phyloP scores from a whole-genome alignment of 2,888 invertebrate species.

The Eristalis pertinax region DNA sequence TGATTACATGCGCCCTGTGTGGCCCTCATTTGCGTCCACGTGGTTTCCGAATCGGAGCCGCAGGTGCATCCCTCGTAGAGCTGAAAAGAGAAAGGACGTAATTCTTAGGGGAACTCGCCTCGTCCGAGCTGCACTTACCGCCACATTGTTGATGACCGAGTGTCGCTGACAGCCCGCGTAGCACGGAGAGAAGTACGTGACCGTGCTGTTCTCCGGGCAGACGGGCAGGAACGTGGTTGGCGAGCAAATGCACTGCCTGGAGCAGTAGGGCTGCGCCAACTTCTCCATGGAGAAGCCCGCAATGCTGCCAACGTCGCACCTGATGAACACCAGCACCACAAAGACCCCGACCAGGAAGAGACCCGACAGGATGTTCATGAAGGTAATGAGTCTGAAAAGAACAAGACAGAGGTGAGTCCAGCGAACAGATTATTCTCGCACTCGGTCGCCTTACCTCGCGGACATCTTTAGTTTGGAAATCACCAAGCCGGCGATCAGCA shows the following conservation, averaged over 20 bases:
- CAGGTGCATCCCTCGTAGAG: slow-evolving; percentile 83
- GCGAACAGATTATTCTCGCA: neutral
- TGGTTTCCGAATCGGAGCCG: slow-evolving; percentile 76
- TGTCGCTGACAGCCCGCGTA: slow-evolving; percentile 86
- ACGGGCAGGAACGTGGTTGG: slow-evolving; percentile 84
- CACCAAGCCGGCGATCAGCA: slow-evolving; percentile 83
- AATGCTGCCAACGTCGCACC: slow-evolving; percentile 82
- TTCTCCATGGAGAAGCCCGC: slow-evolving; percentile 82
- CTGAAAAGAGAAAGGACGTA: slow-evolving; percentile 75
- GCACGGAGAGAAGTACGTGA: slow-evolving; percentile 88
- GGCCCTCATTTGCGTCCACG: slow-evolving; percentile 77
- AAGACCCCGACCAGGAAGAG: slow-evolving; percentile 82
- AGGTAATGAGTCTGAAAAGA: slow-evolving; percentile 79
- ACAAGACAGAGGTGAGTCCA: neutral
- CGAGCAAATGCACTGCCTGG: slow-evolving; percentile 83
- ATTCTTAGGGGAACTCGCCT: neutral
- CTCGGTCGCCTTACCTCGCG: slow-evolving; percentile 77
- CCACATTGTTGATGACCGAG: slow-evolving; percentile 81
- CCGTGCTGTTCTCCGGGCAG: slow-evolving; percentile 83
- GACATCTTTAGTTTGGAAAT: slow-evolving; percentile 83
- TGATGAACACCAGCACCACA: slow-evolving; percentile 81
- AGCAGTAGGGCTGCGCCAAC: slow-evolving; percentile 82
- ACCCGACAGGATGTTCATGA: slow-evolving; percentile 82
- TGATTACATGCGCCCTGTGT: slow-evolving; percentile 83
- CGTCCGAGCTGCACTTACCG: slow-evolving; percentile 73